Conservation (phyloP, 2,797 vertebrate genomes). For the Bucorvus abyssinicus region DNA sequence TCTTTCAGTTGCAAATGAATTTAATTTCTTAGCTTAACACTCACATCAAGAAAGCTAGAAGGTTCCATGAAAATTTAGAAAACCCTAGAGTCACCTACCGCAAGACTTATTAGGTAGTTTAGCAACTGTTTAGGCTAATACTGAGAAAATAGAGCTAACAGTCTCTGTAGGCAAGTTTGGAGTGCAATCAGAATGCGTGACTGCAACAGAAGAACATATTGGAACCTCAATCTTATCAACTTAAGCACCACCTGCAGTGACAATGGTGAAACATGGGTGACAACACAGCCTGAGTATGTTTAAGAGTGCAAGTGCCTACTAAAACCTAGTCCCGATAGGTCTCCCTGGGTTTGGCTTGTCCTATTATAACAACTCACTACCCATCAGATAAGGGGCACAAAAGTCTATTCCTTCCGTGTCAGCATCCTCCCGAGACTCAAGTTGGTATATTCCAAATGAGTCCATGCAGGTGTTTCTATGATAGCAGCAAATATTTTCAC, state of each 20-base stretch:
- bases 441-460: neutral
- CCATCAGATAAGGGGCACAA: neutral
- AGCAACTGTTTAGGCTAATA: neutral
- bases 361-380: neutral
- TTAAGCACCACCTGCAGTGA: neutral
- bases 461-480: neutral
- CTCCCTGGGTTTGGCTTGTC: neutral
- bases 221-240: neutral
- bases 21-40: neutral
- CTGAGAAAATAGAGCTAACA: neutral
- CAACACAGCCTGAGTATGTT: neutral
- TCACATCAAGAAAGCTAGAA: neutral
- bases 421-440: neutral
- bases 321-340: neutral
- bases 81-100: neutral
- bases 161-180: neutral
- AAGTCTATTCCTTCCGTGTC: neutral
- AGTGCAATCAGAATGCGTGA: neutral
- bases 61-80: neutral
- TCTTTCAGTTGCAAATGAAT: neutral
- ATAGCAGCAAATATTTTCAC: neutral
- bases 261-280: neutral
- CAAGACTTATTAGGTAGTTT: neutral
- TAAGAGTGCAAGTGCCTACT: neutral
- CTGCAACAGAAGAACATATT: neutral